These are phyloP conservation scores for Anabas testudineus DNA, from an alignment of 2,797 vertebrate species.

Conservation along the genomic window DNA sequence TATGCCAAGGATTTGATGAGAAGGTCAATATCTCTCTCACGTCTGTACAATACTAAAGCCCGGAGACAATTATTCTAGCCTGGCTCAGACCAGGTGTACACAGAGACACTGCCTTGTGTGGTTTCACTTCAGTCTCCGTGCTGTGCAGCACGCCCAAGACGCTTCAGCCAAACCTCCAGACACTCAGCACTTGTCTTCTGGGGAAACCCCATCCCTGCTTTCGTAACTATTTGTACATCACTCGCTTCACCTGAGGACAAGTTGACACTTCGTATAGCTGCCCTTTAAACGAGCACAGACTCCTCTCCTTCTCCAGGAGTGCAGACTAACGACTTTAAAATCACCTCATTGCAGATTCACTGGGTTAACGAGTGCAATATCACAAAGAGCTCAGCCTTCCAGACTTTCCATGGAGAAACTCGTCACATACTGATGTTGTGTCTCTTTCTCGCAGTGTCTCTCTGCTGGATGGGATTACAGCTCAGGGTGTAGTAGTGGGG, in stretches of 20 bases:
- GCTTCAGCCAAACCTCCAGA: constrained; percentile 48
- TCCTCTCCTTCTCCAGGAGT: background rate
- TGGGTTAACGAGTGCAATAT: constrained; percentile 14
- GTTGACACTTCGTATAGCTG: constrained; percentile 32
- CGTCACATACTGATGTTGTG: constrained; percentile 5
- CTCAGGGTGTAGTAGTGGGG: background rate
- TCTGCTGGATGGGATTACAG: constrained; percentile 11
- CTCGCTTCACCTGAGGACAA: constrained; percentile 46
- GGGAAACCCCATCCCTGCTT: constrained; percentile 33
- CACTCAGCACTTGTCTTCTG: background rate
- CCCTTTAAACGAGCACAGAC: constrained; percentile 5
- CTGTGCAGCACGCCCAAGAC: constrained; percentile 24
- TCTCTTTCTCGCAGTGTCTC: background rate
- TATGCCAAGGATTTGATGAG: too few species aligned
- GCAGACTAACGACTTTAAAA: constrained; percentile 25
- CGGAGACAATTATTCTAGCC: too few species aligned
- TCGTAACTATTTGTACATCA: constrained; percentile 59
- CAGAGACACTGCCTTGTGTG: constrained; percentile 39
- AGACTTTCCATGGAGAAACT: constrained; percentile 16
- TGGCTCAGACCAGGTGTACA: constrained; percentile 32
- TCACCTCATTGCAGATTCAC: constrained; percentile 26
- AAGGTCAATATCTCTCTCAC: too few species aligned
- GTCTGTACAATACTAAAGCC: too few species aligned
- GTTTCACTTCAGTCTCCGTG: constrained; percentile 51
- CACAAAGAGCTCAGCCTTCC: constrained; percentile 3